Evolutionary conservation across 1,140 invertebrate genomes (phyloP).

Genomic region (Orchesella cincta): DNA sequence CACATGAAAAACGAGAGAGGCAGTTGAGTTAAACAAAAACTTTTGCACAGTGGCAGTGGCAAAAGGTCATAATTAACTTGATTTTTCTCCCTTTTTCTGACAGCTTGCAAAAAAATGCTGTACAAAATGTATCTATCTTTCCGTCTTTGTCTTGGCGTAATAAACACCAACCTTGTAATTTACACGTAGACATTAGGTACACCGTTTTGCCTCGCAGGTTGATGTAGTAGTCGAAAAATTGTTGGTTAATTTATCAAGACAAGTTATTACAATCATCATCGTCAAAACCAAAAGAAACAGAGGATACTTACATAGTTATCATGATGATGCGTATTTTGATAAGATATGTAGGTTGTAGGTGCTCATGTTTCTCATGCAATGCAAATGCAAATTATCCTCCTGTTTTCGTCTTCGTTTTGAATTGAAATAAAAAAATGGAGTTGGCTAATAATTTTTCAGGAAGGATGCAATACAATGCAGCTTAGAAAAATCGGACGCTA

Average conservation of each 20-base stretch:
- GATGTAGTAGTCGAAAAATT: not conserved
- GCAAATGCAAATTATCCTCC: not conserved
- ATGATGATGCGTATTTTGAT: not conserved
- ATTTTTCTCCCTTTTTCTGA: not conserved
- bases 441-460: no score
- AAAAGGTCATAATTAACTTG: not conserved
- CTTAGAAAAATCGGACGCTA: no score
- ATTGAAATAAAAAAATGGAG: no score
- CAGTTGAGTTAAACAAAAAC: no score
- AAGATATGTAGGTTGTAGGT: not conserved
- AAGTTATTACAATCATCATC: constrained; percentile 6
- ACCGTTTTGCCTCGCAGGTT: not conserved
- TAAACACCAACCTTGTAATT: constrained; percentile 21
- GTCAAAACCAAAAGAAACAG: no score
- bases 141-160: not conserved
- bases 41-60: no score
- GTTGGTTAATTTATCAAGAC: constrained; percentile 13
- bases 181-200: not conserved
- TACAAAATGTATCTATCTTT: not conserved
- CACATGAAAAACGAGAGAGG: no score
- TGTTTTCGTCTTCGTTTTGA: no score
- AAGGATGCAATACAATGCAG: no score
- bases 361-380: not conserved
- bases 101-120: no score
- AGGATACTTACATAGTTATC: not conserved